These are phyloP conservation scores for Tholera decimalis DNA, from an alignment of 2,888 invertebrate species.

Conservation along the genomic window DNA sequence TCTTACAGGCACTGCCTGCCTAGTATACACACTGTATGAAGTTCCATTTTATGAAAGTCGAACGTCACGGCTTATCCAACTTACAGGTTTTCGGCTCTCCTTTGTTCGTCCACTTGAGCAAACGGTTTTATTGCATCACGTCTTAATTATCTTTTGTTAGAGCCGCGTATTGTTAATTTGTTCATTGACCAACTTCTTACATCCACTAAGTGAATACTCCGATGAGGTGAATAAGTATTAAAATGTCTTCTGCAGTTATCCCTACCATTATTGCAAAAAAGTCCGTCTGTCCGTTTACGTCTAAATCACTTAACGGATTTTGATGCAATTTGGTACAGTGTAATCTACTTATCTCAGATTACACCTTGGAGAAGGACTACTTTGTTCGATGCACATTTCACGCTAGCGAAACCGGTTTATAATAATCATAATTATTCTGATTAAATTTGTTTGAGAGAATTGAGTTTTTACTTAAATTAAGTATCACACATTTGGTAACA, in stretches of 20 bases:
- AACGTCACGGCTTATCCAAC: slow-evolving; percentile 49
- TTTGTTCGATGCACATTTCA: no score
- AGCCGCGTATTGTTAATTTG: slow-evolving; percentile 79
- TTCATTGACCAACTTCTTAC: slow-evolving; percentile 82
- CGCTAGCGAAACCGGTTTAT: no score
- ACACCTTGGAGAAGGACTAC: no score
- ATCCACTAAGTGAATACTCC: slow-evolving; percentile 47
- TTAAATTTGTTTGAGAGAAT: slow-evolving; percentile 13
- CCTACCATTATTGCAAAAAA: no score
- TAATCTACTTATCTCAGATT: no score
- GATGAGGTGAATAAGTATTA: slow-evolving; percentile 41
- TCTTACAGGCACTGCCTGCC: slow-evolving; percentile 2
- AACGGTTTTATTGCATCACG: slow-evolving; percentile 65
- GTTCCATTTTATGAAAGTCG: slow-evolving; percentile 48
- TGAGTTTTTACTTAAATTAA: neutral
- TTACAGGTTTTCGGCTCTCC: slow-evolving; percentile 61
- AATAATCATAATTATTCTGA: slow-evolving; percentile 9
- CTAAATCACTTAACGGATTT: no score
- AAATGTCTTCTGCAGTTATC: slow-evolving; percentile 23
- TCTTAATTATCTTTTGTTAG: slow-evolving; percentile 82
- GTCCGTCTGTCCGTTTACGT: no score
- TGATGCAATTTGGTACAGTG: no score
- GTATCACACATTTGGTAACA: slow-evolving; percentile 12
- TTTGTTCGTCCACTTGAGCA: slow-evolving; percentile 65
- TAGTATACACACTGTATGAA: slow-evolving; percentile 16